A percentile compares a stretch with the other conserved stretches of the same genome.
Evolutionary conservation across 2,113 vertebrate genomes (phyloP).

Genomic region (Tachysurus vachellii): DNA sequence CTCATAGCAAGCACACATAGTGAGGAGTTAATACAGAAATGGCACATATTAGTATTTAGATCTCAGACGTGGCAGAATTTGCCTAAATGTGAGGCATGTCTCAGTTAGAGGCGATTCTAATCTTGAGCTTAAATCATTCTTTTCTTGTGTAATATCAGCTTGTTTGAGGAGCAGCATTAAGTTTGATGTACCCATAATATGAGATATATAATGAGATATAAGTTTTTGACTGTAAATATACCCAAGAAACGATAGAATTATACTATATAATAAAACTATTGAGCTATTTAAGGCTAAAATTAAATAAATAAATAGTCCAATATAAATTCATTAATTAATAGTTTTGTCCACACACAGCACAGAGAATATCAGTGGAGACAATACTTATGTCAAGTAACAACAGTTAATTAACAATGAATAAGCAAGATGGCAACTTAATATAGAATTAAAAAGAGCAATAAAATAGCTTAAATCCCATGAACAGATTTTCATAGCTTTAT

Average conservation of each 20-base stretch:
- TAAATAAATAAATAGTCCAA: background rate
- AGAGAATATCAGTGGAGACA: background rate
- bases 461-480: background rate
- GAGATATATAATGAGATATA: background rate
- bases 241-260: no score
- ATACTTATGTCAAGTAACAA: background rate
- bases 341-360: background rate
- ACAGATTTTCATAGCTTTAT: background rate
- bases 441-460: background rate
- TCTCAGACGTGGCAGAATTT: background rate
- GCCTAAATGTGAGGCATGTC: background rate
- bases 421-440: background rate
- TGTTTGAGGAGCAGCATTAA: background rate
- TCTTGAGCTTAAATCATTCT: background rate
- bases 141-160: background rate
- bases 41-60: background rate
- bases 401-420: background rate
- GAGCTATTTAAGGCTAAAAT: background rate
- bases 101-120: background rate
- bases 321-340: background rate
- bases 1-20: background rate
- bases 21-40: background rate
- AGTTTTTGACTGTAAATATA: background rate
- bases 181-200: background rate
- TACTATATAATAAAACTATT: no score